phyloP scores from a whole-genome alignment of 2,888 invertebrate genomes.

The Stegophylla sp. region DNA sequence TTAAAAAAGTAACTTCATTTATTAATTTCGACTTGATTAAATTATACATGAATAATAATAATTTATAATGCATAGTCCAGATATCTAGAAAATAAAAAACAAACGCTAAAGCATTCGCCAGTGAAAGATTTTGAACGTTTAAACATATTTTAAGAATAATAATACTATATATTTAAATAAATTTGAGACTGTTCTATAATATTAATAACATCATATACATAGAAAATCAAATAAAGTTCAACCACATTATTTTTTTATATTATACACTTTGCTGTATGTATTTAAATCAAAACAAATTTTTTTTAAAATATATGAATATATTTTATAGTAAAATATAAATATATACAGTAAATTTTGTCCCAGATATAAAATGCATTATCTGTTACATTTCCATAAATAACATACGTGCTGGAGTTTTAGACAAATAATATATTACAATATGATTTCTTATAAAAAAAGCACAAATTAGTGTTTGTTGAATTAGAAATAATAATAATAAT shows the following conservation, averaged over 20 bases:
- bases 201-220: background rate
- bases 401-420: background rate
- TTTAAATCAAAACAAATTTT: background rate
- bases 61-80: background rate
- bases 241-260: background rate
- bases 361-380: background rate
- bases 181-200: background rate
- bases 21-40: background rate
- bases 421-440: constrained; percentile 18
- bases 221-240: background rate
- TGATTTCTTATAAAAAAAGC: background rate
- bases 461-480: constrained; percentile 5
- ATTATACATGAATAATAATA: constrained; percentile 17
- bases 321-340: background rate
- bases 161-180: background rate
- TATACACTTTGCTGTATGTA: too few species aligned
- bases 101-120: background rate
- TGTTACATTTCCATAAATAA: background rate
- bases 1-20: background rate
- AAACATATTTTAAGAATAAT: background rate
- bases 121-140: background rate
- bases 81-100: background rate
- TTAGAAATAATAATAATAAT: background rate
- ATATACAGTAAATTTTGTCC: background rate
- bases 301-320: background rate